phyloP scores from a whole-genome alignment of 1,140 invertebrate species.

The Nylanderia fulva region DNA sequence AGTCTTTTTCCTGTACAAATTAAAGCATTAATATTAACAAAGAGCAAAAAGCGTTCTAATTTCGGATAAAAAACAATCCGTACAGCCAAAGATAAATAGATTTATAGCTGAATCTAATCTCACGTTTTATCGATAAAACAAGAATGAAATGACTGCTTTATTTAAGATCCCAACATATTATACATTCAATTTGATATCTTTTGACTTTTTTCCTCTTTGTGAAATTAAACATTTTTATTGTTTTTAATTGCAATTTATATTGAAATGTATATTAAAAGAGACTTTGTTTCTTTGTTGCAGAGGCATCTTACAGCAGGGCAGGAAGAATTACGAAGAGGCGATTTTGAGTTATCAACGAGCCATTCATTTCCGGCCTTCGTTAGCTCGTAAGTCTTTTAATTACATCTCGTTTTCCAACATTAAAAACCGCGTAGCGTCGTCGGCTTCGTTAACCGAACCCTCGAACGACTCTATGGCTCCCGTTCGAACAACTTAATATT shows the following conservation, averaged over 20 bases:
- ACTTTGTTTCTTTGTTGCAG: conserved; percentile 87
- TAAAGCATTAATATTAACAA: too few relatives aligned
- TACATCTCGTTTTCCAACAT: conserved; percentile 37
- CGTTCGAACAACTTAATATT: conserved; percentile 45
- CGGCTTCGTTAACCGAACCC: conserved; percentile 14
- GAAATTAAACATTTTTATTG: neutral
- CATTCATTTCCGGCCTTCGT: conserved; percentile 96
- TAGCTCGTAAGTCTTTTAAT: conserved; percentile 93
- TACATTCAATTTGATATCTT: neutral
- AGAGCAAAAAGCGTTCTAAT: too few relatives aligned
- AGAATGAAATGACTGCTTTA: neutral
- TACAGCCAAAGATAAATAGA: too few relatives aligned
- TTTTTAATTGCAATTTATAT: neutral
- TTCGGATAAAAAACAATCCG: too few relatives aligned
- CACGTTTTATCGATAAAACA: too few relatives aligned
- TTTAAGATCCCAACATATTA: neutral
- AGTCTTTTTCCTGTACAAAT: too few relatives aligned
- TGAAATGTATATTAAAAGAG: neutral
- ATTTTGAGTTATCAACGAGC: conserved; percentile 96
- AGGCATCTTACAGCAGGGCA: conserved; percentile 96
- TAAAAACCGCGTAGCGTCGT: neutral
- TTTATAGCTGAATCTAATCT: too few relatives aligned
- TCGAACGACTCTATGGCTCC: neutral
- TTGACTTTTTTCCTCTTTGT: neutral
- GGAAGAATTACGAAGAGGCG: conserved; percentile 94